A percentile compares a stretch with the other conserved stretches of the same genome.
Evolutionary conservation across 2,888 invertebrate species (phyloP).

Genomic region (Teleiodes luculella): DNA sequence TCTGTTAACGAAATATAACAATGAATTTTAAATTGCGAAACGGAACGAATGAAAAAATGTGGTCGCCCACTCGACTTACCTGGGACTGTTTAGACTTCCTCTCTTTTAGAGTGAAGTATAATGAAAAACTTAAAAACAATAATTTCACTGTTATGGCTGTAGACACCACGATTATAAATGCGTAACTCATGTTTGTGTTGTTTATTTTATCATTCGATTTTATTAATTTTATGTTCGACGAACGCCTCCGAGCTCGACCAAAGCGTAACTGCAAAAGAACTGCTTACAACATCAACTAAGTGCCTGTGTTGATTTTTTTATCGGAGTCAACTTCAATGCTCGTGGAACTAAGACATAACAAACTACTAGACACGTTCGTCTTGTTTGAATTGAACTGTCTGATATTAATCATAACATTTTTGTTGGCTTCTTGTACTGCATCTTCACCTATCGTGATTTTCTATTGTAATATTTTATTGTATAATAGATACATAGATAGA

Average conservation of each 20-base stretch:
- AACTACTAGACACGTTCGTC: slow-evolving; percentile 38
- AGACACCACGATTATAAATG: slow-evolving; percentile 65
- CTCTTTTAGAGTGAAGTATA: slow-evolving; percentile 58
- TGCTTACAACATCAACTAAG: slow-evolving; percentile 38
- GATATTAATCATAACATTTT: not conserved
- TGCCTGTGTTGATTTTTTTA: slow-evolving; percentile 55
- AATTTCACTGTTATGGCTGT: slow-evolving; percentile 63
- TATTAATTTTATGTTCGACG: slow-evolving; percentile 18
- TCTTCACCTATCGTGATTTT: too few species aligned
- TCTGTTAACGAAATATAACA: not conserved
- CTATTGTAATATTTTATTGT: too few species aligned
- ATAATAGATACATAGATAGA: too few species aligned
- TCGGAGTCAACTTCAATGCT: slow-evolving; percentile 44
- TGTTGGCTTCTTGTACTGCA: not conserved
- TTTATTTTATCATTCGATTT: slow-evolving; percentile 13
- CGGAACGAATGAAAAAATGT: not conserved
- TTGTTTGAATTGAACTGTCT: not conserved
- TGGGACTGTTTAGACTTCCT: slow-evolving; percentile 31
- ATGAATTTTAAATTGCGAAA: not conserved
- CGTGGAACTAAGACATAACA: slow-evolving; percentile 26
- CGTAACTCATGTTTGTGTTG: slow-evolving; percentile 46
- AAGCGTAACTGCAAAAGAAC: slow-evolving; percentile 50
- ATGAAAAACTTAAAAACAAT: slow-evolving; percentile 63
- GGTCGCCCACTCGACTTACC: slow-evolving; percentile 28
- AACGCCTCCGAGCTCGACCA: slow-evolving; percentile 30